Evolutionary conservation across 2,797 vertebrate genomes (phyloP).

Genomic region (Liasis olivaceus): DNA sequence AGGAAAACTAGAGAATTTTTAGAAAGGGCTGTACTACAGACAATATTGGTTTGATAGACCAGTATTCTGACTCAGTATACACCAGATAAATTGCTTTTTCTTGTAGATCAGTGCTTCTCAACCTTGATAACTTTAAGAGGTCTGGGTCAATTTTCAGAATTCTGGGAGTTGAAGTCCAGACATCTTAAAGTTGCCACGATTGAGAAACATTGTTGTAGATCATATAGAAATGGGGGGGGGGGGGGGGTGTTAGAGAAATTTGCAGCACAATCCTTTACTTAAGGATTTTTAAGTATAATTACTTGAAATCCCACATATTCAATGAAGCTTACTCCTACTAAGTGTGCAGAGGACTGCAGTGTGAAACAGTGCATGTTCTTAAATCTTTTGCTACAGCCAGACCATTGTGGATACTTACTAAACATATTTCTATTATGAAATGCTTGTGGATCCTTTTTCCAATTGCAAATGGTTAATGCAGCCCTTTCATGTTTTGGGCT

Average conservation of each 20-base stretch:
- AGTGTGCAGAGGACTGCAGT: neutral
- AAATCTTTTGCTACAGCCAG: neutral
- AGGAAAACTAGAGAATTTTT: neutral
- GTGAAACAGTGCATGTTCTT: neutral
- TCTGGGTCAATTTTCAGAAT: neutral
- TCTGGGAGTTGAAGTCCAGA: neutral
- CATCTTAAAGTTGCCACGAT: neutral
- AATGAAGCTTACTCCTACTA: neutral
- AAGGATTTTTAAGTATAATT: too few species aligned
- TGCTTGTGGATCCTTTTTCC: neutral
- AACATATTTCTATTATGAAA: neutral
- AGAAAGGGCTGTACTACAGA: neutral
- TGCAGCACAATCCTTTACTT: too few species aligned
- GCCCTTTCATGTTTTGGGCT: neutral
- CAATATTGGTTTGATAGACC: neutral
- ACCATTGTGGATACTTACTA: neutral
- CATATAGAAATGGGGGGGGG: neutral
- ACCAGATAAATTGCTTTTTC: neutral
- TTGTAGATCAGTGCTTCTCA: neutral
- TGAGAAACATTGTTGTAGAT: neutral
- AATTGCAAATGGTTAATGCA: neutral
- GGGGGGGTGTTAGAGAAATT: neutral
- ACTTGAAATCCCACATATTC: neutral
- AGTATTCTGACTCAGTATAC: neutral
- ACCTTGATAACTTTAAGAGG: neutral